Evolutionary conservation across 2,113 vertebrate genomes (phyloP).

Genomic region (Aix galericulata): DNA sequence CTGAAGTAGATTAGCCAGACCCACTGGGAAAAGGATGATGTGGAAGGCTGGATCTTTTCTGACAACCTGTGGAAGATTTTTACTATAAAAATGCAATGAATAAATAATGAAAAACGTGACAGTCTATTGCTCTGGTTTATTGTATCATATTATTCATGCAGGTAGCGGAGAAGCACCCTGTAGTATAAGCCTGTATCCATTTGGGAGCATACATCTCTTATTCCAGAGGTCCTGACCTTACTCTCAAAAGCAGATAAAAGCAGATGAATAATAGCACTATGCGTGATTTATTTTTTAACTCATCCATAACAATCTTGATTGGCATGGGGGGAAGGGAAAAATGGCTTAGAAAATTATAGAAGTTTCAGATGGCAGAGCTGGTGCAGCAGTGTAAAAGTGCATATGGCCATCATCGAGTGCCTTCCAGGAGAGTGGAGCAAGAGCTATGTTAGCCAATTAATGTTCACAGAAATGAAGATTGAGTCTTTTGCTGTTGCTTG

Average conservation of each 20-base stretch:
- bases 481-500: background rate
- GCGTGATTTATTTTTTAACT: background rate
- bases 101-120: slow-evolving; percentile 36
- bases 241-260: background rate
- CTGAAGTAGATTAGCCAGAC: slow-evolving; percentile 8
- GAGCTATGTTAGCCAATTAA: fast-evolving
- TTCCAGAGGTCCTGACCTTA: background rate
- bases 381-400: fast-evolving
- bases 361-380: background rate
- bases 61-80: slow-evolving; percentile 3
- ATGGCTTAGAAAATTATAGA: fast-evolving
- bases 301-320: background rate
- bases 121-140: background rate
- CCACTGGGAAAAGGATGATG: background rate
- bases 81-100: slow-evolving; percentile 19
- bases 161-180: background rate
- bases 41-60: slow-evolving; percentile 2
- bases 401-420: background rate
- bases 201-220: background rate
- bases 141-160: background rate
- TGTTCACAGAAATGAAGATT: background rate
- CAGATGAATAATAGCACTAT: background rate
- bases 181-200: background rate
- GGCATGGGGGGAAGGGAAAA: background rate
- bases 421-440: fast-evolving